Evolutionary conservation across 2,113 vertebrate species (phyloP).

Genomic region (Gnathonemus echidnorhynchus): DNA sequence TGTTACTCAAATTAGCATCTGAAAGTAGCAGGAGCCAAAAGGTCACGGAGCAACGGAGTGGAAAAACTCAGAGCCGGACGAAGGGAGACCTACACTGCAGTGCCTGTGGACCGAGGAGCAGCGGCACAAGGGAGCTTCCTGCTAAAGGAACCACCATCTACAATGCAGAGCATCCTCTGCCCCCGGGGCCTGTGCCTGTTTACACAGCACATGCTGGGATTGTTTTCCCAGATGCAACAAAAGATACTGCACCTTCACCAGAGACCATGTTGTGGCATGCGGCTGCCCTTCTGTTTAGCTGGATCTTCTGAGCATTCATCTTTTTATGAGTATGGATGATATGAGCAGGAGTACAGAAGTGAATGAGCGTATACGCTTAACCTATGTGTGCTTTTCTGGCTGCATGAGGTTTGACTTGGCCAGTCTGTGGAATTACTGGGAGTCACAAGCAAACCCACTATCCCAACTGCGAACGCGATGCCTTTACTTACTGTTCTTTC

Average conservation of each 20-base stretch:
- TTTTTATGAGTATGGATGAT: background rate
- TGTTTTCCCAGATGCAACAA: constrained; percentile 8
- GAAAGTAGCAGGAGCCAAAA: constrained; percentile 1
- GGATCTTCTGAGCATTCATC: background rate
- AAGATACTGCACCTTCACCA: constrained; percentile 26
- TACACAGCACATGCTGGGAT: background rate
- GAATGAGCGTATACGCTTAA: background rate
- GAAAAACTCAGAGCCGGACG: background rate
- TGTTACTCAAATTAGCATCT: constrained; percentile 7
- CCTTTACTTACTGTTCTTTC: constrained; percentile 88
- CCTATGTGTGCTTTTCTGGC: background rate
- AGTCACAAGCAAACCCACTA: background rate
- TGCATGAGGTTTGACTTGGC: background rate
- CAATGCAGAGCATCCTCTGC: background rate
- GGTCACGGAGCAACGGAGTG: constrained; percentile 8
- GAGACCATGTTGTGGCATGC: background rate
- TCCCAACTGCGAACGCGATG: constrained; percentile 20
- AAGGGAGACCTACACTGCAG: background rate
- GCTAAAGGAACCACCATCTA: background rate
- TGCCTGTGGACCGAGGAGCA: background rate
- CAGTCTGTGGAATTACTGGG: background rate
- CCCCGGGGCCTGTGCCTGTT: background rate
- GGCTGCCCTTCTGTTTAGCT: background rate
- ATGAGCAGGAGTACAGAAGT: background rate
- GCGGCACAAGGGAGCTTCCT: background rate